Evolutionary conservation across 1,140 invertebrate species (phyloP).

Genomic region (Sinella curviseta): DNA sequence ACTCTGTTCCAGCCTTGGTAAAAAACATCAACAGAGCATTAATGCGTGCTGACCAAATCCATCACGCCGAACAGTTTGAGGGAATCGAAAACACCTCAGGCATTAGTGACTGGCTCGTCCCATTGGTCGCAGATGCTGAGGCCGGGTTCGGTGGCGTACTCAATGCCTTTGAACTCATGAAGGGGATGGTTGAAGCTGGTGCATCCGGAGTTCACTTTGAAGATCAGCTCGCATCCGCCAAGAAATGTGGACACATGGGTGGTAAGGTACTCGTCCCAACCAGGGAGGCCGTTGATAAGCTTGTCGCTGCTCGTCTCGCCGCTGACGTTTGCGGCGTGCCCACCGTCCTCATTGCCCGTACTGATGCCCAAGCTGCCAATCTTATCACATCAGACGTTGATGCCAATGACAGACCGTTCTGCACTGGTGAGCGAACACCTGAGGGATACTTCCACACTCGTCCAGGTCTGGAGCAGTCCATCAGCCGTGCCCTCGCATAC

Average conservation of each 20-base stretch:
- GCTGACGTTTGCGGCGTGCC: constrained; percentile 54
- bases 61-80: constrained; percentile 47
- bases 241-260: constrained; percentile 57
- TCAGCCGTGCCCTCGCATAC: constrained; percentile 53
- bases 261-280: constrained; percentile 55
- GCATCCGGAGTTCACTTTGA: constrained; percentile 56
- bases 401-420: constrained; percentile 54
- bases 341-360: constrained; percentile 55
- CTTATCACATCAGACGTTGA: constrained; percentile 54
- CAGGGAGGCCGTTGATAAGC: constrained; percentile 54
- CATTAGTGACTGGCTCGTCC: constrained; percentile 54
- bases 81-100: constrained; percentile 44
- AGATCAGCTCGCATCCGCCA: constrained; percentile 55
- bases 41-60: constrained; percentile 51
- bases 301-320: constrained; percentile 54
- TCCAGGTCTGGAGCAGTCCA: constrained; percentile 51
- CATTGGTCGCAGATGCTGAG: constrained; percentile 57
- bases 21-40: constrained; percentile 54
- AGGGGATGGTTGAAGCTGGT: constrained; percentile 56
- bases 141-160: constrained; percentile 56
- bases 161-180: constrained; percentile 56
- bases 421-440: constrained; percentile 53
- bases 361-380: constrained; percentile 53
- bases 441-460: constrained; percentile 53
- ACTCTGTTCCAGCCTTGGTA: constrained; percentile 55